phyloP scores from a whole-genome alignment of 2,113 vertebrate genomes.

The Myrmophylax atrothorax region DNA sequence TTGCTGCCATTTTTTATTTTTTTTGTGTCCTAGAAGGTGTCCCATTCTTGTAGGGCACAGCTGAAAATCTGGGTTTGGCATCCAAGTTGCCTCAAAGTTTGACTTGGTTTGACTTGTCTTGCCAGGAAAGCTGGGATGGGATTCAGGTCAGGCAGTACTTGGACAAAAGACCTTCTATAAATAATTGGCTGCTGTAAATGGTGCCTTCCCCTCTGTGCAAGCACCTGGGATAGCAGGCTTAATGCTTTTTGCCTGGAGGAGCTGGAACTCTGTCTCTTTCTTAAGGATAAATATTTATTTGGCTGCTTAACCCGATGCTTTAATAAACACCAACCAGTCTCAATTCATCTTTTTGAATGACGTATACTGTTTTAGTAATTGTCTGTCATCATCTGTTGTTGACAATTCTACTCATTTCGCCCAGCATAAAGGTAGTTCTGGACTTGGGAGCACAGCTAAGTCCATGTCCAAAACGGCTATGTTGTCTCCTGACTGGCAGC shows the following conservation, averaged over 20 bases:
- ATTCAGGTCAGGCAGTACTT: background rate
- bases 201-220: background rate
- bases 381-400: background rate
- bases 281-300: constrained; percentile 14
- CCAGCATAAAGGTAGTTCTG: fast-evolving
- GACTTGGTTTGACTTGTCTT: background rate
- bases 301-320: background rate
- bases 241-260: background rate
- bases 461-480: background rate
- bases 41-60: fast-evolving
- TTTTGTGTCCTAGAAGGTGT: background rate
- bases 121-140: background rate
- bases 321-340: background rate
- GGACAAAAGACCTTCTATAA: background rate
- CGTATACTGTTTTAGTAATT: background rate
- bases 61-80: background rate
- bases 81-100: background rate
- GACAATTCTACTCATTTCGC: background rate
- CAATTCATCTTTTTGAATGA: background rate
- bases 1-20: background rate
- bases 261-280: background rate
- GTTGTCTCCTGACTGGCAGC: background rate
- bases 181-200: background rate
- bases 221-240: background rate
- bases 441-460: background rate